These are phyloP conservation scores for Lytechinus variegatus DNA, from an alignment of 35 echinoderm and acorn worm genomes.

Conservation along the genomic window DNA sequence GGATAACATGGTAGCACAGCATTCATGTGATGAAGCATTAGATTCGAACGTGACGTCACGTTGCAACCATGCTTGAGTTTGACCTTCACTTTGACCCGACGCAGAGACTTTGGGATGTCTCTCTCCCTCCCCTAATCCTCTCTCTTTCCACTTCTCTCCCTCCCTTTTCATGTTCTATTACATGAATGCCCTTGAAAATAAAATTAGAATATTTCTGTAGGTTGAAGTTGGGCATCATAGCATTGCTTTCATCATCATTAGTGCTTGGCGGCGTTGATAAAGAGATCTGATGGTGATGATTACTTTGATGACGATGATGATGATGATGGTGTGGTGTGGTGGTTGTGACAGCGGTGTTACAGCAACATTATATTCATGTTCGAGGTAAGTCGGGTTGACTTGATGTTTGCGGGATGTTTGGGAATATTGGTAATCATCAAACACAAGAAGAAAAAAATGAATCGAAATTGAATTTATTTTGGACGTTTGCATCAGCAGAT, in stretches of 20 bases:
- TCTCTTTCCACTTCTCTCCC: not conserved
- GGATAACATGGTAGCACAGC: constrained; percentile 19
- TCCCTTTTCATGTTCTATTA: not conserved
- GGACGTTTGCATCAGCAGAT: no score
- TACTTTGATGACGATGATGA: not conserved
- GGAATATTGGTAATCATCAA: no score
- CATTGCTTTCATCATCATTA: not conserved
- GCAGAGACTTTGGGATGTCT: constrained; percentile 32
- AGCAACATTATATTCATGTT: no score
- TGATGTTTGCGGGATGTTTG: no score
- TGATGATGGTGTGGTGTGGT: not conserved
- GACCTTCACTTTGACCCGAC: constrained; percentile 45
- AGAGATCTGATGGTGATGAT: not conserved
- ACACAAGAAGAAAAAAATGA: no score
- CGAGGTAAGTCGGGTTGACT: no score
- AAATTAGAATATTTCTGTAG: not conserved
- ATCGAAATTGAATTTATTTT: no score
- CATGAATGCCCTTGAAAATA: not conserved
- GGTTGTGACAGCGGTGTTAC: no score
- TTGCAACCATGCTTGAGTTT: constrained; percentile 13
- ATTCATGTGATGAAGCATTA: constrained; percentile 45
- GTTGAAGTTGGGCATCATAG: not conserved
- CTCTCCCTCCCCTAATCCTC: not conserved
- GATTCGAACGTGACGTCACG: constrained; percentile 50
- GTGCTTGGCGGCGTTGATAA: not conserved